Evolutionary conservation across 2,888 invertebrate species (phyloP).

Genomic region (Aleiodes leptofemur): DNA sequence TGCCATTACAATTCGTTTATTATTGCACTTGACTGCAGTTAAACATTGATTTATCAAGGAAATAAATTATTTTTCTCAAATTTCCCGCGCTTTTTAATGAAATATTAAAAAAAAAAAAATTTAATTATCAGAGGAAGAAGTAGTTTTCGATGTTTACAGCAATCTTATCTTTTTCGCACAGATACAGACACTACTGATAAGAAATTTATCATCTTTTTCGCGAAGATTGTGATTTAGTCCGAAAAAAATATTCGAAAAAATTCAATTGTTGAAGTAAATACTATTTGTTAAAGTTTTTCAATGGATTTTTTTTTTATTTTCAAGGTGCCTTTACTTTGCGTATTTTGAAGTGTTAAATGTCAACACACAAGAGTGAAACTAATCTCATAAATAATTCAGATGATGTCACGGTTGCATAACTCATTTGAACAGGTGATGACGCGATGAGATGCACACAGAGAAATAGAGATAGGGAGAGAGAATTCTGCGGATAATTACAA

Average conservation of each 20-base stretch:
- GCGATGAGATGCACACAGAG: slow-evolving; percentile 20
- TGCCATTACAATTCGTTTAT: not conserved
- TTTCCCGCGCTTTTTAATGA: too few relatives aligned
- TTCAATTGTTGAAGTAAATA: too few relatives aligned
- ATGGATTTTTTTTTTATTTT: too few relatives aligned
- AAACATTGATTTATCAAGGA: too few relatives aligned
- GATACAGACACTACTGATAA: not conserved
- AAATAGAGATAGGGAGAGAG: too few relatives aligned
- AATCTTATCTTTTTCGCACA: too few relatives aligned
- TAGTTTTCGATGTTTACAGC: too few relatives aligned
- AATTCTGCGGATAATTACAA: not conserved
- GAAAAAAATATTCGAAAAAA: not conserved
- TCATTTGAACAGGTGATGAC: slow-evolving; percentile 36
- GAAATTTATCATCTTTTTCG: not conserved
- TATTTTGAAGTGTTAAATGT: slow-evolving; percentile 10
- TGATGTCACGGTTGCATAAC: slow-evolving; percentile 37
- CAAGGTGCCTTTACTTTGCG: not conserved
- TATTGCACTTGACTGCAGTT: not conserved
- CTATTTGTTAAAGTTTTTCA: too few relatives aligned
- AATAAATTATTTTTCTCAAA: too few relatives aligned
- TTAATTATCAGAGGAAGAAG: too few relatives aligned
- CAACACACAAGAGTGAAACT: slow-evolving; percentile 3
- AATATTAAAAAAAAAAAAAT: too few relatives aligned
- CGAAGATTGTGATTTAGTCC: not conserved
- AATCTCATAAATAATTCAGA: slow-evolving; percentile 30